Evolutionary conservation across 2,113 vertebrate genomes (phyloP), one percentile per base, ranked within the genome.

Genomic region (Tympanuchus pallidicinctus): DNA sequence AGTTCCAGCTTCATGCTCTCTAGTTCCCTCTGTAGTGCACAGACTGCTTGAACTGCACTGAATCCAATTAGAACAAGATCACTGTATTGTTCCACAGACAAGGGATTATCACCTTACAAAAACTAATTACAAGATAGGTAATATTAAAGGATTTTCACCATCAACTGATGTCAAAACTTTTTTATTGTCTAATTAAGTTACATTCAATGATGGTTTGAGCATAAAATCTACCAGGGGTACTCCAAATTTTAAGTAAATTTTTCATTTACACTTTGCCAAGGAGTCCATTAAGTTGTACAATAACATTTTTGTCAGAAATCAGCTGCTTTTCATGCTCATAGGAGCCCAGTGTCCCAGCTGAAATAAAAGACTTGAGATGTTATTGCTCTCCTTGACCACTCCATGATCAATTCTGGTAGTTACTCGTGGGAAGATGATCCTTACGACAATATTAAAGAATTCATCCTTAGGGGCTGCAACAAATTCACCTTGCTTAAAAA

Each of bases 281-380:
- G 38, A 59, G 19, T 3, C 8, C 45, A 67, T 0, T 47, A 21
- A 66, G 64, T 43, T 54, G 40, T 3, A 8, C 4, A 21, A 57
- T 25, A 43, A 11, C 1, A 6, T 2, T 3, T 48, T 19, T 60
- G 8, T 54, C 48, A 72, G 17, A 40, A 76, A n/a, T 28, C 5
- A 38, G 0, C 28, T 8, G 14, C 0, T 38, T 1, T 63, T 69
- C 25, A 47, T 25, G 56, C 47, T 28, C 7, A 18, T 10, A 10
- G 32, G 8, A 82, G 18, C 24, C 30, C 0, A 21, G 42, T 3
- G 28, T 2, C 25, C 18, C 27, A 45, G 10, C 13, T 13, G 38
- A 76, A 85, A 66, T 0, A 7, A 30, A 59, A 43, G 18, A 36
- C 8, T 20, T 5, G 4, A 25, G 50, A 38, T 48, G 28, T 11